These are phyloP conservation scores for Tenualosa ilisha DNA, from an alignment of 2,797 vertebrate genomes.

Conservation along the genomic window DNA sequence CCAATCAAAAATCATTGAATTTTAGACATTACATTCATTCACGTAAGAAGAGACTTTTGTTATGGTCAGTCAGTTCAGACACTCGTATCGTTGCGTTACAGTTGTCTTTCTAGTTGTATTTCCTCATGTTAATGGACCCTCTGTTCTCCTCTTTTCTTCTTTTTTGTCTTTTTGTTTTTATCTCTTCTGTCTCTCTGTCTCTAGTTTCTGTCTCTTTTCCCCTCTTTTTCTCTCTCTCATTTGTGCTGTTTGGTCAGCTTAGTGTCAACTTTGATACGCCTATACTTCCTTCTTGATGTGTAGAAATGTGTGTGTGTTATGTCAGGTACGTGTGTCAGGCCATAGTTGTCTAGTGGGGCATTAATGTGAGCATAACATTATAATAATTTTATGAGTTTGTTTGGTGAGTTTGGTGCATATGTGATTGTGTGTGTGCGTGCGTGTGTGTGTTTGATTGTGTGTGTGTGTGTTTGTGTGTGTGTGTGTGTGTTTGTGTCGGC, in stretches of 20 bases:
- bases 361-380: no score
- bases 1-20: no score
- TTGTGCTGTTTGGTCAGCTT: no score
- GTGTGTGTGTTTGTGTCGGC: background rate
- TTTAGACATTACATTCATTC: no score
- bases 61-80: no score
- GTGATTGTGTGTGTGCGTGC: constrained; percentile 19
- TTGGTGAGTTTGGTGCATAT: constrained; percentile 20
- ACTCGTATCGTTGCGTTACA: background rate
- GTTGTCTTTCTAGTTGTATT: background rate
- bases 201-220: no score
- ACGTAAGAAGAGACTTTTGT: no score
- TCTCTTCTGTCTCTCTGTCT: background rate
- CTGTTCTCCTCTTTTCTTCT: no score
- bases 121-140: no score
- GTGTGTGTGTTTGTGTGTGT: constrained; percentile 24
- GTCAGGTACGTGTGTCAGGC: constrained; percentile 5
- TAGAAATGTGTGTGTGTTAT: background rate
- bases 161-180: constrained; percentile 17
- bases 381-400: constrained; percentile 15
- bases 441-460: constrained; percentile 13
- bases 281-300: no score
- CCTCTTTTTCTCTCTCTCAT: no score
- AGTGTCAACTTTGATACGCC: background rate
- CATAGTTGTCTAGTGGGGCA: no score